Conservation (phyloP, 2,113 vertebrate species). For the Etheostoma spectabile region DNA sequence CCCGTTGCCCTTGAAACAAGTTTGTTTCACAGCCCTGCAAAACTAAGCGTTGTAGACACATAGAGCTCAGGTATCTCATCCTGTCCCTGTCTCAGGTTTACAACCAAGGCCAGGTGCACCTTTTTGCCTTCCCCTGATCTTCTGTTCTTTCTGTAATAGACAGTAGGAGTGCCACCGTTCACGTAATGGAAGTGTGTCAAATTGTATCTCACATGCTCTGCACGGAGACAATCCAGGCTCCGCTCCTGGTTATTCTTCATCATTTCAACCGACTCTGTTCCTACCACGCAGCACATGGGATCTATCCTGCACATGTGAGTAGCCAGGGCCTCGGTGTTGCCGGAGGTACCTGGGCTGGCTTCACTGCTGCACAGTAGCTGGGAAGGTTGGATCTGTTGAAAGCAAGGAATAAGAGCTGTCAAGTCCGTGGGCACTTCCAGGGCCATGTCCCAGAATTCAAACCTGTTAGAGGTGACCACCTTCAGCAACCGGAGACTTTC, state of each 20-base stretch:
- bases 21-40: background rate
- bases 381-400: background rate
- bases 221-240: background rate
- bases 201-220: background rate
- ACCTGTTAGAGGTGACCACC: background rate
- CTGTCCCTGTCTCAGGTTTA: background rate
- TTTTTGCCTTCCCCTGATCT: background rate
- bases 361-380: background rate
- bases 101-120: background rate
- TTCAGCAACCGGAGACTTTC: background rate
- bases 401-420: background rate
- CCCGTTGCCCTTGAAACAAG: background rate
- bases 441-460: conserved; percentile 14
- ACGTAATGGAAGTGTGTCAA: background rate
- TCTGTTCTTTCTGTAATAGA: background rate
- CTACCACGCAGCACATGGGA: background rate
- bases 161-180: background rate
- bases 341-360: too few species aligned
- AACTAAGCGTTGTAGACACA: conserved; percentile 1
- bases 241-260: background rate
- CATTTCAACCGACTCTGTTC: background rate
- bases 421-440: background rate
- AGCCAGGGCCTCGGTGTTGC: background rate
- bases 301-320: background rate
- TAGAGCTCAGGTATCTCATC: background rate